Conservation (phyloP, 2,797 vertebrate genomes). For the Epinephelus awoara region DNA sequence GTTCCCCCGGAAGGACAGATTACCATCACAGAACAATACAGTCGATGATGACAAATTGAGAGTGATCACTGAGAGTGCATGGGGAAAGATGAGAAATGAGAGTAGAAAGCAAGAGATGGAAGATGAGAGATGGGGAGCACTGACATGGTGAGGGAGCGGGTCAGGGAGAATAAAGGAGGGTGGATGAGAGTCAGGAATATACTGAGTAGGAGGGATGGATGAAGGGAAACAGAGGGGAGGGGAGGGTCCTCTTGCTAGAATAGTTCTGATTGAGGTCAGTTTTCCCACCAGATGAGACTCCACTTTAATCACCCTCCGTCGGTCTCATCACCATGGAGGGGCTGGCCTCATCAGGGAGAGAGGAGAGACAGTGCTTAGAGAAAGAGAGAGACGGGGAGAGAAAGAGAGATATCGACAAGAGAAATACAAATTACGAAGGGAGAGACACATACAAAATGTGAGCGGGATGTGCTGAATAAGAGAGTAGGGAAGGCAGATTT, state of each 20-base stretch:
- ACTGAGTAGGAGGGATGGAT: slow-evolving; percentile 66
- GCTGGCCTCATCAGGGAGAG: slow-evolving; percentile 77
- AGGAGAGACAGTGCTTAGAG: slow-evolving; percentile 45
- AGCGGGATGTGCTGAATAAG: slow-evolving; percentile 30
- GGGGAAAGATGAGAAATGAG: slow-evolving; percentile 60
- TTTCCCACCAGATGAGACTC: slow-evolving; percentile 79
- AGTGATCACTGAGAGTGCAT: slow-evolving; percentile 68
- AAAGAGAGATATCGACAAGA: slow-evolving; percentile 26
- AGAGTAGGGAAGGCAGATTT: slow-evolving; percentile 7
- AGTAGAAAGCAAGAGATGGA: slow-evolving; percentile 40
- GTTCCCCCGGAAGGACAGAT: slow-evolving; percentile 52
- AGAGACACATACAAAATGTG: slow-evolving; percentile 34
- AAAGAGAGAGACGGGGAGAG: slow-evolving; percentile 16
- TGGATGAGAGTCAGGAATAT: slow-evolving; percentile 65
- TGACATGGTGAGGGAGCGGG: slow-evolving; percentile 71
- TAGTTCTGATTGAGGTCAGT: slow-evolving; percentile 84
- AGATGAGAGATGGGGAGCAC: slow-evolving; percentile 64
- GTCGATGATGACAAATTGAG: slow-evolving; percentile 69
- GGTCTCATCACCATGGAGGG: slow-evolving; percentile 78
- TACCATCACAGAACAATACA: slow-evolving; percentile 72
- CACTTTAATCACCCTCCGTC: slow-evolving; percentile 82
- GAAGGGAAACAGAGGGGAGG: slow-evolving; percentile 49
- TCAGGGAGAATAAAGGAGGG: slow-evolving; percentile 74
- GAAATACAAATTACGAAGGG: slow-evolving; percentile 38
- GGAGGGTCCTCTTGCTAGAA: slow-evolving; percentile 67